Evolutionary conservation across 2,113 vertebrate species (phyloP).

Genomic region (Elephas maximus): DNA sequence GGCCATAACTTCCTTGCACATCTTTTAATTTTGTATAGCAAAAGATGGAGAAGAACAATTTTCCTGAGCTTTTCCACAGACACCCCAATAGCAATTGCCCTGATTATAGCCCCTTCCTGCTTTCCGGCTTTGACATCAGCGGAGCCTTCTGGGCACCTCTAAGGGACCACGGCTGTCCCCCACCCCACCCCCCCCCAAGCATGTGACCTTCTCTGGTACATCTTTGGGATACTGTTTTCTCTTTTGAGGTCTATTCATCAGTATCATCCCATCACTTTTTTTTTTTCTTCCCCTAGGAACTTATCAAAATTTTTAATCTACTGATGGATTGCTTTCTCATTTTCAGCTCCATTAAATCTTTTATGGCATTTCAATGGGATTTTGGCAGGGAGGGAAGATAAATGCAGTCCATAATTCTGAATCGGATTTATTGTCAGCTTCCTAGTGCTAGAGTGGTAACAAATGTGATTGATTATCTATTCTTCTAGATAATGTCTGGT

Average conservation of each 20-base stretch:
- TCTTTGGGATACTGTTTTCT: neutral
- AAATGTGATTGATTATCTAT: neutral
- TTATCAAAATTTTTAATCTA: neutral
- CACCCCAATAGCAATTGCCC: neutral
- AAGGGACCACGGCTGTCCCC: neutral
- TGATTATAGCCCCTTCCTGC: neutral
- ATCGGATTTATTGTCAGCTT: neutral
- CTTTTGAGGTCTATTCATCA: neutral
- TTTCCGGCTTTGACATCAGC: conserved; percentile 6
- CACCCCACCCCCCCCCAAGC: too few relatives aligned
- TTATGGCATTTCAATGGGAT: neutral
- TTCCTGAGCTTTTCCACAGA: neutral
- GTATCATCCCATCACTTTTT: neutral
- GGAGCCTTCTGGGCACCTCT: neutral
- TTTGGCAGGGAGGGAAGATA: neutral
- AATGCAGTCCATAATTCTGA: neutral
- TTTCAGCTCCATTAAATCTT: conserved; percentile 1
- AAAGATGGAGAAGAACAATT: neutral
- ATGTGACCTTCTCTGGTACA: neutral
- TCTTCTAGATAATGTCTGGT: neutral
- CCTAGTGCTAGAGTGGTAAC: neutral
- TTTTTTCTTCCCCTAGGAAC: neutral
- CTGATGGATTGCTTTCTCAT: neutral
- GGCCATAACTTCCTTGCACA: neutral
- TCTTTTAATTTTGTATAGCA: neutral